Evolutionary conservation across 2,797 vertebrate genomes (phyloP).

Genomic region (Enteromius viviparus): DNA sequence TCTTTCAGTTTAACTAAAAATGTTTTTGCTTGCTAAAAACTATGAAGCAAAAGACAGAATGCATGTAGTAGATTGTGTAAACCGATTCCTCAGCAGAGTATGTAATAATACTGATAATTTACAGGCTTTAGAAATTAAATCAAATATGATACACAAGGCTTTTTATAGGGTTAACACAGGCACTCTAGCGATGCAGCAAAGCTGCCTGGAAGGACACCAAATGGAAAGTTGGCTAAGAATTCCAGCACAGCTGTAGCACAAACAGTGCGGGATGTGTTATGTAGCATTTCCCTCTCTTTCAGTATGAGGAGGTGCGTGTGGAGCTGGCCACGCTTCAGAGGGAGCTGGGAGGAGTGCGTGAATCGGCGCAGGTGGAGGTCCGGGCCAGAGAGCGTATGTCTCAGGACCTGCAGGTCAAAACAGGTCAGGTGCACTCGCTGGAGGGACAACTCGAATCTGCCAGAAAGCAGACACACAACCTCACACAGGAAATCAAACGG

Average conservation of each 20-base stretch:
- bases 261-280: background rate
- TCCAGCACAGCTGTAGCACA: constrained; percentile 14
- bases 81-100: background rate
- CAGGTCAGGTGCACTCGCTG: constrained; percentile 77
- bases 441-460: constrained; percentile 78
- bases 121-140: background rate
- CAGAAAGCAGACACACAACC: constrained; percentile 67
- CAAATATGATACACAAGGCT: background rate
- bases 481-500: constrained; percentile 77
- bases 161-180: background rate
- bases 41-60: background rate
- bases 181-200: constrained; percentile 8
- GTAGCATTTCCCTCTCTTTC: constrained; percentile 14
- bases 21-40: background rate
- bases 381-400: constrained; percentile 68
- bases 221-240: constrained; percentile 16
- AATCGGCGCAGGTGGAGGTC: constrained; percentile 65
- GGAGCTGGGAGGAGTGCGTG: constrained; percentile 72
- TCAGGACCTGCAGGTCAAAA: constrained; percentile 80
- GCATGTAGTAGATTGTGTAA: background rate
- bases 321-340: constrained; percentile 73
- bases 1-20: background rate
- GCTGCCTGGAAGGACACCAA: background rate
- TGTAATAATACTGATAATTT: background rate
- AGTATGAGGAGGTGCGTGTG: constrained; percentile 76